Base-by-base conservation (phyloP, 2,888 invertebrate species). In the Dynastes hyllus region DNA sequence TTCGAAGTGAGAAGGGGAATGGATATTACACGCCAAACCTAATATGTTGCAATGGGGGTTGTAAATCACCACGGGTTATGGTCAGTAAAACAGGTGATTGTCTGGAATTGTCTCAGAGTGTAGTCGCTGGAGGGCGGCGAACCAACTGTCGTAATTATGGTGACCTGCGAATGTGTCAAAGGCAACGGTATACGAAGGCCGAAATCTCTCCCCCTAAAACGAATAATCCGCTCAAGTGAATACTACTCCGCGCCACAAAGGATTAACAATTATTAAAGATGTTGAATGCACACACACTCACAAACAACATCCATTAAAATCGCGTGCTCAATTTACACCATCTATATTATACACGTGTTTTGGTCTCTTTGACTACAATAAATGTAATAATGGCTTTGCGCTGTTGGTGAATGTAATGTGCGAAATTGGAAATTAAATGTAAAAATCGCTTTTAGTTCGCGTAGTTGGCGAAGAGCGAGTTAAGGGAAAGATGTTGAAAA, bases 71-170 rank as follows among this genome's bases (percentile, higher is more conserved):
- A 73, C 79, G 81, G 82, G 84, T 86, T 85, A 85, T 84, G 85
- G 84, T 82, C 85, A 86, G 85, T 86, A 86, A 86, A 86, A 83
- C 86, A 86, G 85, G 86, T 86, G 85, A 86, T 86, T 86, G 84
- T 83, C 76, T 83, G 82, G 84, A 85, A 86, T 85, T 85, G 85
- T 86, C 83, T 81, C 82, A 83, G 84, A 80, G 83, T 84, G 84
- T 84, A 84, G 82, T 84, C 83, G 84, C 82, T 61, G 40, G 61
- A 73, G 73, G 73, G 73, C 73, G 61, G 82, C 82, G 82, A 79
- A 82, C 82, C 61, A 61, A 73, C 73, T 58, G 73, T 78, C 81
- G 84, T 84, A 85, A 86, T 86, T 86, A 86, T 85, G 81, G 81
- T 83, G 82, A 83, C 82, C 82, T 81, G 84, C 81, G 83, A 83